phyloP scores from a whole-genome alignment of 2,888 invertebrate genomes.

The Oscheius sp. region DNA sequence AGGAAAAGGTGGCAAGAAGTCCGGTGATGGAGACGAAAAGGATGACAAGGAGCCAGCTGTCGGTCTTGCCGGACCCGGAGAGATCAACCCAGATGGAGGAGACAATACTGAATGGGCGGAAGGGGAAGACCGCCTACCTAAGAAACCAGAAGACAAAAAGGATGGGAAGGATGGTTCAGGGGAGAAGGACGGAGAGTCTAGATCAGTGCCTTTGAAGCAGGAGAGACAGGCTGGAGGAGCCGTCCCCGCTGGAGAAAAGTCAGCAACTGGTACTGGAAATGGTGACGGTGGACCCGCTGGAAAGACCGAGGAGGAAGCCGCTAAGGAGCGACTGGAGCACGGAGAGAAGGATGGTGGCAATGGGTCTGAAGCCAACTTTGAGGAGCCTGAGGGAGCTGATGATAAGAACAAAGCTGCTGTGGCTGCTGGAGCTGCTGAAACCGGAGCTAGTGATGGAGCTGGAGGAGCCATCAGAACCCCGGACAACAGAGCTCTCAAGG shows the following conservation, averaged over 20 bases:
- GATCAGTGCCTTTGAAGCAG: background rate
- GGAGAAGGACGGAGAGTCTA: background rate
- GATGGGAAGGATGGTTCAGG: background rate
- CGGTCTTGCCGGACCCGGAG: background rate
- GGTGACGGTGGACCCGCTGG: background rate
- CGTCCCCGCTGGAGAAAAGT: background rate
- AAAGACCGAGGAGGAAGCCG: background rate
- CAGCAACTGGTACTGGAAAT: background rate
- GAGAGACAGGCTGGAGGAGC: slow-evolving; percentile 24
- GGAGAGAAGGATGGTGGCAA: background rate
- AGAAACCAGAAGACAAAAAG: background rate
- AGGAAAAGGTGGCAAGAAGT: background rate
- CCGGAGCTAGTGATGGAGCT: background rate
- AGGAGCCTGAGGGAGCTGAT: background rate
- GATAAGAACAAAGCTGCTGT: background rate
- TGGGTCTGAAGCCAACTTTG: background rate
- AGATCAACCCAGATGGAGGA: background rate
- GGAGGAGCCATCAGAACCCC: background rate
- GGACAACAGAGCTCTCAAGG: too few species aligned
- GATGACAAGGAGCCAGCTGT: background rate
- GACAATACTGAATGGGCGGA: background rate
- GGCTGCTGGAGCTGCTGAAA: slow-evolving; percentile 18
- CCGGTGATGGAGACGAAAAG: background rate
- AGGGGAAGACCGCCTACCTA: background rate
- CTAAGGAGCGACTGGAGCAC: too few species aligned